phyloP scores from a whole-genome alignment of 2,113 vertebrate genomes.

The Stigmatopora nigra region DNA sequence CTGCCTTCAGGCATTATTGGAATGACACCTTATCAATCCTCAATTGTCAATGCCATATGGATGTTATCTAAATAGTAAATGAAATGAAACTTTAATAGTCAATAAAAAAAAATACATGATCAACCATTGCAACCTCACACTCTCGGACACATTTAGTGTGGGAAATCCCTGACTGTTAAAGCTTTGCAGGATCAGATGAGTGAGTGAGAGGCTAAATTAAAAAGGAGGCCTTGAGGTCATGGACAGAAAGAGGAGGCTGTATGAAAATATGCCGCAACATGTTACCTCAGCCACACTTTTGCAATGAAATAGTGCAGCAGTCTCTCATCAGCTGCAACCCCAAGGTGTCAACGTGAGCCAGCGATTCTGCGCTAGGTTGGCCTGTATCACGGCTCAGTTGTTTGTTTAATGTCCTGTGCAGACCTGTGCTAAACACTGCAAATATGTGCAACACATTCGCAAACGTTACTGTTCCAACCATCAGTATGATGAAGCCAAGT shows the following conservation, averaged over 20 bases:
- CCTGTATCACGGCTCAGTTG: neutral
- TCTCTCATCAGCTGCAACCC: constrained; percentile 17
- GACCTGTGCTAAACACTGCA: neutral
- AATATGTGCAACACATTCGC: neutral
- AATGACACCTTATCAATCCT: neutral
- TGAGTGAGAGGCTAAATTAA: constrained; percentile 33
- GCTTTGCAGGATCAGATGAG: constrained; percentile 13
- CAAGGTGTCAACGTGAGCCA: constrained; percentile 24
- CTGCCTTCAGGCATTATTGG: neutral
- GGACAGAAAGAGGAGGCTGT: constrained; percentile 32
- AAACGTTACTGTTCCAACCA: neutral
- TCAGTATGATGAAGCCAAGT: neutral
- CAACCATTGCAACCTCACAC: constrained; percentile 9
- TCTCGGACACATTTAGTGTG: constrained; percentile 13
- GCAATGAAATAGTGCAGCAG: constrained; percentile 37
- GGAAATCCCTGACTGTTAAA: constrained; percentile 28
- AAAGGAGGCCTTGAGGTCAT: constrained; percentile 30
- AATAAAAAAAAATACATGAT: neutral
- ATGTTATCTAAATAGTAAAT: neutral
- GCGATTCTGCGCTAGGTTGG: neutral
- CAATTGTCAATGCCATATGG: neutral
- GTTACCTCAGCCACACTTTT: constrained; percentile 37
- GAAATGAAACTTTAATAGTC: too few species aligned
- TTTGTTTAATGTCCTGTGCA: neutral
- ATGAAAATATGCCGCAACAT: constrained; percentile 34